These are phyloP conservation scores for Eunapius fragilis DNA, from an alignment of 37 sponge, comb jelly and placozoan genomes.

Conservation along the genomic window DNA sequence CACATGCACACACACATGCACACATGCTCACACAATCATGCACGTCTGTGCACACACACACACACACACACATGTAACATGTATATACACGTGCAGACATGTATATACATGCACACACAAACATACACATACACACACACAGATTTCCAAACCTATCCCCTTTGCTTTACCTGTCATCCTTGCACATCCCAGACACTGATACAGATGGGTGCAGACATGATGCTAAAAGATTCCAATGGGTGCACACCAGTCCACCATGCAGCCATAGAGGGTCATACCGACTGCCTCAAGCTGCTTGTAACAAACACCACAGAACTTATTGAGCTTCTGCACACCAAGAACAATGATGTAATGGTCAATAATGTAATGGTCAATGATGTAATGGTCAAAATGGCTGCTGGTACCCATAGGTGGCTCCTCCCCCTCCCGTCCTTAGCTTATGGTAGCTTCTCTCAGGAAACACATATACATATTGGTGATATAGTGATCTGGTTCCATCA, in stretches of 20 bases:
- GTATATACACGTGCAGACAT: not conserved
- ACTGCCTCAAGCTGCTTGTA: slow-evolving; percentile 64
- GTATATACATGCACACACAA: not conserved
- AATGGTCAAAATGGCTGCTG: no score
- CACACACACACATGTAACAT: not conserved
- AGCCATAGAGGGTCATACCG: slow-evolving; percentile 80
- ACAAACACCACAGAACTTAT: slow-evolving; percentile 26
- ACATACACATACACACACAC: not conserved
- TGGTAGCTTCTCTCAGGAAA: no score
- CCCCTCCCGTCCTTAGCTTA: no score
- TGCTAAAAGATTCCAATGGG: slow-evolving; percentile 13
- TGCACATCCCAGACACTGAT: not conserved
- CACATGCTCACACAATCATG: not conserved
- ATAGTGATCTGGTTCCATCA: no score
- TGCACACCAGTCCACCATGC: slow-evolving; percentile 76
- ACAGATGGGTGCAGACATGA: not conserved
- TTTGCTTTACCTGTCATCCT: no score
- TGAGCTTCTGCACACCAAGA: slow-evolving; percentile 39
- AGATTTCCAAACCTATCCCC: not conserved
- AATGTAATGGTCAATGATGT: no score
- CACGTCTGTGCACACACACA: not conserved
- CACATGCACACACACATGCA: not conserved
- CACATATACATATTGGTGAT: no score
- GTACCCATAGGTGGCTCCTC: no score
- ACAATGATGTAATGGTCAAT: slow-evolving; percentile 80